Evolutionary conservation across 2,797 vertebrate genomes (phyloP).

Genomic region (Enteromius mattozi): DNA sequence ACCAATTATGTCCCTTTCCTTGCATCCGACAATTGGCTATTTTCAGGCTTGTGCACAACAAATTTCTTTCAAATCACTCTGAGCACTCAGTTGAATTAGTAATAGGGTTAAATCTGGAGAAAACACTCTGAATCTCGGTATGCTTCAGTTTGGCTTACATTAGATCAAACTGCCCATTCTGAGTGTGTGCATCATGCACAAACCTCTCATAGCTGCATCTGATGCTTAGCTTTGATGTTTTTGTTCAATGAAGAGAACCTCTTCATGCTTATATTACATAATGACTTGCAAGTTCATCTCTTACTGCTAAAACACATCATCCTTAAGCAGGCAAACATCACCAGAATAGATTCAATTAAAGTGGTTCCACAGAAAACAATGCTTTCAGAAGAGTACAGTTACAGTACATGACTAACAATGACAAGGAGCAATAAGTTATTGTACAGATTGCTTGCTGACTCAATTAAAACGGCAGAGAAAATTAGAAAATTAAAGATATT

Average conservation of each 20-base stretch:
- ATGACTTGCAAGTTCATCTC: neutral
- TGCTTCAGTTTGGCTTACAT: neutral
- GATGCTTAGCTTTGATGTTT: neutral
- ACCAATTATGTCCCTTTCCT: slow-evolving; percentile 25
- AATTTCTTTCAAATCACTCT: slow-evolving; percentile 9
- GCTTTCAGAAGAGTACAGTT: neutral
- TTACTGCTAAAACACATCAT: neutral
- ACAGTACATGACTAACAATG: neutral
- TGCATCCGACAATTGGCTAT: neutral
- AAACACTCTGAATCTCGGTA: neutral
- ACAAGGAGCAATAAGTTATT: neutral
- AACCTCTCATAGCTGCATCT: neutral
- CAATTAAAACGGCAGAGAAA: neutral
- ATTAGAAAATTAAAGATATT: neutral
- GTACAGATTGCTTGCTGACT: neutral
- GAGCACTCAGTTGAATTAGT: neutral
- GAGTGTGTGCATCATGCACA: neutral
- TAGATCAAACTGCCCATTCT: neutral
- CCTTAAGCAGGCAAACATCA: neutral
- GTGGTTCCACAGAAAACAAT: neutral
- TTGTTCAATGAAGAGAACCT: neutral
- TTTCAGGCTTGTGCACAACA: slow-evolving; percentile 6
- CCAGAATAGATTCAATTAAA: neutral
- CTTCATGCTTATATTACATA: slow-evolving; percentile 5
- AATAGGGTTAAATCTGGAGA: slow-evolving; percentile 23